Conservation (phyloP, 2,113 vertebrate species). For the Canis aureus region DNA sequence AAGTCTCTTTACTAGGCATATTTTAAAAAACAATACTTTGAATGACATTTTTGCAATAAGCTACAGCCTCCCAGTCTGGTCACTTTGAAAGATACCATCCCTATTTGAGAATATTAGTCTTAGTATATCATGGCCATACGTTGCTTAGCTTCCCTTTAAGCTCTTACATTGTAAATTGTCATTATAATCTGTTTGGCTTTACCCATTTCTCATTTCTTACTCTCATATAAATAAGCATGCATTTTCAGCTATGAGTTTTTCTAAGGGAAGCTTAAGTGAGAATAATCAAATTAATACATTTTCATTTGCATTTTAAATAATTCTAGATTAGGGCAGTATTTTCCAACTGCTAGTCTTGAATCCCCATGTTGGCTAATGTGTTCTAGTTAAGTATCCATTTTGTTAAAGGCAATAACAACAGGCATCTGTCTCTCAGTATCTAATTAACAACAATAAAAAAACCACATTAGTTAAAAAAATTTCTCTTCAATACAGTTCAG, state of each 20-base stretch:
- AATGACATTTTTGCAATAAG: neutral
- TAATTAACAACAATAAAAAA: neutral
- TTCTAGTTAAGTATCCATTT: neutral
- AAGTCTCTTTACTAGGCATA: neutral
- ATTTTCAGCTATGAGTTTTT: slow-evolving; percentile 15
- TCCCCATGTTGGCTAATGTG: neutral
- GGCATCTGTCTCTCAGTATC: neutral
- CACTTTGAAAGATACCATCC: neutral
- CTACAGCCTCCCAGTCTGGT: neutral
- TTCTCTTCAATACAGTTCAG: neutral
- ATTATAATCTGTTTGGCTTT: neutral
- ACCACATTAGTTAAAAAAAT: neutral
- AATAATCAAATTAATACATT: slow-evolving; percentile 19
- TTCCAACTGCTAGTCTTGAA: neutral
- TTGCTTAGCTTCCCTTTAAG: neutral
- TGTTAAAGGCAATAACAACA: neutral
- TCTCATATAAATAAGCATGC: neutral
- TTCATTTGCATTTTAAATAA: neutral
- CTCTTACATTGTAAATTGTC: neutral
- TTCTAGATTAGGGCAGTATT: neutral
- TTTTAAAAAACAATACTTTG: slow-evolving; percentile 44
- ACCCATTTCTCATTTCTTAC: neutral
- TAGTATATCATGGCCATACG: neutral
- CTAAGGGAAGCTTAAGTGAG: neutral
- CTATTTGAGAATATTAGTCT: slow-evolving; percentile 11